Evolutionary conservation across 2,113 vertebrate species (phyloP), one percentile per base, ranked within the genome.

Genomic region (Petrocephalus microphthalmus): DNA sequence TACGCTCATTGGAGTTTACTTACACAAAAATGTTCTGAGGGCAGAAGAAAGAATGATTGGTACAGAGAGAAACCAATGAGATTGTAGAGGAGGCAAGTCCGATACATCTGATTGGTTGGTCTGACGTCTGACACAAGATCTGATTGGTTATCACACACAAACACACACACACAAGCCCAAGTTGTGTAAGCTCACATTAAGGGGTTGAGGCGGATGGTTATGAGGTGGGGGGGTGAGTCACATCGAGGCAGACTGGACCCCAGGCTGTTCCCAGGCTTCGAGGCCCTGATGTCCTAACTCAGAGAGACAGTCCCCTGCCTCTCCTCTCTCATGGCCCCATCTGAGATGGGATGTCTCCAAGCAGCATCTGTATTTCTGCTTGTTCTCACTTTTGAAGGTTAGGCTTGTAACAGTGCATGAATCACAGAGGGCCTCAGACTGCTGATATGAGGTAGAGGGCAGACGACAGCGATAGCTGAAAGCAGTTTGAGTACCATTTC

Each of bases 321-420:
- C 15, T 3, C 17, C n/a, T 17, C 19, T 85, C 51, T 56, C 17
- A 25, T 29, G 7, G 84, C 51, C n/a, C 37, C 81, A 20, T 78
- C 29, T 88, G 19, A 33, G 13, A 42, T 78, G 33, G 20, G 15
- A 5, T 42, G 85, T 29, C 52, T 82, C 42, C 82, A 51, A 84
- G 33, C 52, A 45, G 33, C 51, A 42, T 52, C 87, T 54, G 29
- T 47, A 57, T 78, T 22, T 78, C 33, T 82, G 86, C 22, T 20
- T 20, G 49, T 25, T 51, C 20, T 47, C 45, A 13, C 87, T 78
- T 78, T 78, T 74, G 87, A 71, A 71, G 60, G 87, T 71, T 87
- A 87, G 25, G 25, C 25, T 53, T 19, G 11, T 51, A 87, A 20
- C 49, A 87, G 13, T 60, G 10, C 33, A 60, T 60, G 37, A 60